phyloP scores from a whole-genome alignment of 1,140 invertebrate species.

The Metopolophium dirhodum region DNA sequence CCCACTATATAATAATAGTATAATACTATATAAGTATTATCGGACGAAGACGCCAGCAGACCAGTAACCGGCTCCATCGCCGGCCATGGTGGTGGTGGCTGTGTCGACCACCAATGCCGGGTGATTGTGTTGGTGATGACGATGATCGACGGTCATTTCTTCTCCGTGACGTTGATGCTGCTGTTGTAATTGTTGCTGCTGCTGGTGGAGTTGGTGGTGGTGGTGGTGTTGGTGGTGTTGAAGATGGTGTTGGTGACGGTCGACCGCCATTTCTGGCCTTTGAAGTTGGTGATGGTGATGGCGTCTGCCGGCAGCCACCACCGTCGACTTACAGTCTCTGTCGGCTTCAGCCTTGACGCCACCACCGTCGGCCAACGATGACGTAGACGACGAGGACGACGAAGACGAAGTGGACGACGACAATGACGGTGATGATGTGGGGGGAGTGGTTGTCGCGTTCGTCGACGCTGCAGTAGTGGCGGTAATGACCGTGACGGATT shows the following conservation, averaged over 20 bases:
- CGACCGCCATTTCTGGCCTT: not conserved
- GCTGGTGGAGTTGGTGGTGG: not conserved
- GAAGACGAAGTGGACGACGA: not conserved
- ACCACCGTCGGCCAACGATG: not conserved
- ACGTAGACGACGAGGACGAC: not conserved
- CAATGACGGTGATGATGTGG: not conserved
- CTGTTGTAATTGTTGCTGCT: not conserved
- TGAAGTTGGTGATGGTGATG: not conserved
- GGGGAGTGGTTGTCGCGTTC: not conserved
- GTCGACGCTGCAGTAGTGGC: not conserved
- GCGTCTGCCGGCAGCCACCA: too few relatives aligned
- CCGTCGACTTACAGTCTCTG: not conserved
- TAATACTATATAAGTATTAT: not conserved
- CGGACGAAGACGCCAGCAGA: conserved; percentile 40
- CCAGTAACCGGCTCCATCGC: not conserved
- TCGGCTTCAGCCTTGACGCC: not conserved
- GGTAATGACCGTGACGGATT: not conserved
- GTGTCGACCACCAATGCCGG: not conserved
- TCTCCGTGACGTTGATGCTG: not conserved
- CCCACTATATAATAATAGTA: not conserved
- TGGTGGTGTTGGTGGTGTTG: not conserved
- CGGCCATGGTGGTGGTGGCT: not conserved
- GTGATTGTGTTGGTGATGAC: not conserved
- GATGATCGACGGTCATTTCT: not conserved
- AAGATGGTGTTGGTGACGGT: not conserved